These are phyloP conservation scores for Pituophis catenifer DNA, from an alignment of 2,113 vertebrate species.

Conservation along the genomic window DNA sequence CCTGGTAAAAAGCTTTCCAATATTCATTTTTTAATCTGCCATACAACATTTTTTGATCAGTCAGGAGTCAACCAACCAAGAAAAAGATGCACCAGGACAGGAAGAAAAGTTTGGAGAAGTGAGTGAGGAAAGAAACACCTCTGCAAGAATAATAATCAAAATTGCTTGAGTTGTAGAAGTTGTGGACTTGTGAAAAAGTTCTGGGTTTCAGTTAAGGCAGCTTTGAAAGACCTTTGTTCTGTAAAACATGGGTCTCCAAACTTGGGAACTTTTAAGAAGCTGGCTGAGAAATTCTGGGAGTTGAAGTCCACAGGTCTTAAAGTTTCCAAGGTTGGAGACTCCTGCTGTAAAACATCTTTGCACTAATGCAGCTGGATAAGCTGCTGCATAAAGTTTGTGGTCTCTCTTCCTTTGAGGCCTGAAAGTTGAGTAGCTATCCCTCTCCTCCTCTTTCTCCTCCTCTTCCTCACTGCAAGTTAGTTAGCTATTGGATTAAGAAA, in stretches of 20 bases:
- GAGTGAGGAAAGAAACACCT: neutral
- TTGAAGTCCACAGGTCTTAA: no score
- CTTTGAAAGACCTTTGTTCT: neutral
- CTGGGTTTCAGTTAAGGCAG: neutral
- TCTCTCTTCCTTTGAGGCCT: neutral
- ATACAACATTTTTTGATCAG: slow-evolving; percentile 14
- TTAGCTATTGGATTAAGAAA: neutral
- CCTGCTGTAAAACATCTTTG: neutral
- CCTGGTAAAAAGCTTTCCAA: slow-evolving; percentile 61
- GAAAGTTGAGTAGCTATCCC: neutral
- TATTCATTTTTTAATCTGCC: neutral
- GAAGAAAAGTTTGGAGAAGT: slow-evolving; percentile 41
- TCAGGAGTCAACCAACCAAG: slow-evolving; percentile 61
- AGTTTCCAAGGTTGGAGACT: no score
- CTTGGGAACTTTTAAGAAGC: no score
- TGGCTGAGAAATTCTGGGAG: no score
- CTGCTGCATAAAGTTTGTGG: neutral
- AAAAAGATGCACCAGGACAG: slow-evolving; percentile 5
- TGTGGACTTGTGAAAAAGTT: neutral
- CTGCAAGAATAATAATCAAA: neutral
- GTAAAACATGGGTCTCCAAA: neutral
- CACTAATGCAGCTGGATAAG: neutral
- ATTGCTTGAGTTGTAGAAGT: neutral
- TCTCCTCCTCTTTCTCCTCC: neutral
- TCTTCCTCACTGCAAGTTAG: neutral